phyloP scores from a whole-genome alignment of 2,888 invertebrate genomes.

The Hemistola chrysoprasaria region DNA sequence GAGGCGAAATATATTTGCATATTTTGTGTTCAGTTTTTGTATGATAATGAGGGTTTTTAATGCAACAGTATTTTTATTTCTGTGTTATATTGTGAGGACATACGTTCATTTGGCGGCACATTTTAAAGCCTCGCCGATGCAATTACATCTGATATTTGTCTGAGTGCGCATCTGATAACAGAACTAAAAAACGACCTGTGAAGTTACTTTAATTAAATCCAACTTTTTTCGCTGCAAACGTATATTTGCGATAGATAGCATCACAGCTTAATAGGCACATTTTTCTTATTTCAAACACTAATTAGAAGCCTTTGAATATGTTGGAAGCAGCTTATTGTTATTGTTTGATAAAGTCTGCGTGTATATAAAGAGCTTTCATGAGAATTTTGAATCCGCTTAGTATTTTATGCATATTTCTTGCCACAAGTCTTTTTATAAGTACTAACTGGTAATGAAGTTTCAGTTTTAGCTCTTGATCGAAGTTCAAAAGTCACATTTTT shows the following conservation, averaged over 20 bases:
- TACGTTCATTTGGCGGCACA: conserved; percentile 56
- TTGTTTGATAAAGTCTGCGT: conserved; percentile 6
- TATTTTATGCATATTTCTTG: too few species aligned
- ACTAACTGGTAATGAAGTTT: too few species aligned
- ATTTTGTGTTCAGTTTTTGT: too few species aligned
- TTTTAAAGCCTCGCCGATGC: conserved; percentile 59
- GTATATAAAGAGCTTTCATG: conserved; percentile 5
- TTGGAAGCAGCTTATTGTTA: conserved; percentile 28
- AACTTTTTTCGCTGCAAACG: conserved; percentile 51
- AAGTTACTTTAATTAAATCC: conserved; percentile 71
- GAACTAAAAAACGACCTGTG: conserved; percentile 58
- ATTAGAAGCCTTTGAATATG: conserved; percentile 49
- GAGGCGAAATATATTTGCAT: too few species aligned
- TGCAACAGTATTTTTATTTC: conserved; percentile 9
- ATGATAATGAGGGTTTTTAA: too few species aligned
- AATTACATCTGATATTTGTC: conserved; percentile 73
- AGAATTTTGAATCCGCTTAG: conserved; percentile 5
- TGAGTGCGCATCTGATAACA: conserved; percentile 69
- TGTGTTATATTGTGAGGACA: conserved; percentile 32
- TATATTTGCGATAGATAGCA: conserved; percentile 48
- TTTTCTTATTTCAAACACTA: conserved; percentile 51
- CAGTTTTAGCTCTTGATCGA: too few species aligned
- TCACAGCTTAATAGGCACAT: conserved; percentile 37
- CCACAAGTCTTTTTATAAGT: conserved; percentile 9
- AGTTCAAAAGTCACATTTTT: too few species aligned